These are phyloP conservation scores for Zaprionus davidi DNA, from an alignment of 1,140 invertebrate genomes.

Conservation along the genomic window DNA sequence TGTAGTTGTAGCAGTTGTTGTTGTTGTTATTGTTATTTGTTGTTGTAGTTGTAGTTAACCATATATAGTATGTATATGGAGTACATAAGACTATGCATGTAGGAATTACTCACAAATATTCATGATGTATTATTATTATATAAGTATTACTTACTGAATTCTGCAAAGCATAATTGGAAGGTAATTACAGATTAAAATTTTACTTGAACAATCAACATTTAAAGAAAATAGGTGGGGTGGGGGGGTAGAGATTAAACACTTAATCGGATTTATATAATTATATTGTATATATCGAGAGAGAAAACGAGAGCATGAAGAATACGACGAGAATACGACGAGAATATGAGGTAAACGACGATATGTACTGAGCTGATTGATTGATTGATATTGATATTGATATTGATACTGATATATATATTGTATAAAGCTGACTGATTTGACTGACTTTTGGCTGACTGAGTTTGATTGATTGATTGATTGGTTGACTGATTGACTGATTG, in stretches of 20 bases:
- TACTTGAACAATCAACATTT: slow-evolving; percentile 77
- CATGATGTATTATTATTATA: slow-evolving; percentile 76
- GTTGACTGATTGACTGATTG: neutral
- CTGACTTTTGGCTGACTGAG: slow-evolving; percentile 14
- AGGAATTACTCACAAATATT: slow-evolving; percentile 80
- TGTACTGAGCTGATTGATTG: slow-evolving; percentile 39
- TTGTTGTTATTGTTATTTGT: slow-evolving; percentile 20
- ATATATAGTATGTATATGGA: slow-evolving; percentile 70
- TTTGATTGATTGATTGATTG: slow-evolving; percentile 44
- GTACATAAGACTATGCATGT: slow-evolving; percentile 79
- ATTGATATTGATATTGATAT: slow-evolving; percentile 31
- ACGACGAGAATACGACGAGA: slow-evolving; percentile 39
- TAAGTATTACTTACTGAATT: slow-evolving; percentile 84
- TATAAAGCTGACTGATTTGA: neutral
- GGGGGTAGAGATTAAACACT: slow-evolving; percentile 53
- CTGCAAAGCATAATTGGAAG: slow-evolving; percentile 84
- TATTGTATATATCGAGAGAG: slow-evolving; percentile 40
- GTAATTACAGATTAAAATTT: slow-evolving; percentile 82
- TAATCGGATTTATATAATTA: slow-evolving; percentile 57
- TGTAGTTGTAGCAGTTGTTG: slow-evolving; percentile 35
- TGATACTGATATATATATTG: slow-evolving; percentile 19
- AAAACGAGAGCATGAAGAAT: slow-evolving; percentile 57
- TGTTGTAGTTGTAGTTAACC: slow-evolving; percentile 46
- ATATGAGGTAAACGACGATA: slow-evolving; percentile 25
- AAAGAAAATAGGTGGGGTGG: slow-evolving; percentile 42